Evolutionary conservation across 2,888 invertebrate genomes (phyloP).

Genomic region (Oligia strigilis): DNA sequence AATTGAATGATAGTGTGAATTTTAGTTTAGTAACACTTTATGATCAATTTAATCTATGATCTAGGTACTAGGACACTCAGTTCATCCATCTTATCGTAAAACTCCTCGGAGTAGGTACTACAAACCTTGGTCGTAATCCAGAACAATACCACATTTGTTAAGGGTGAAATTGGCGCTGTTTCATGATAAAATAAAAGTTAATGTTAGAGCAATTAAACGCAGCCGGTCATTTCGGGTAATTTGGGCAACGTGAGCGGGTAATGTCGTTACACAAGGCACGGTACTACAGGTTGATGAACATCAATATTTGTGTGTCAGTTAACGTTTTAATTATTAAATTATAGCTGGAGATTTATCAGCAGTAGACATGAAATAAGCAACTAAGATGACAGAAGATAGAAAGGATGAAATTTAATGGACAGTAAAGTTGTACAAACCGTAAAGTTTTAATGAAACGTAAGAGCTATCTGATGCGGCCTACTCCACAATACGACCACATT

Average conservation of each 20-base stretch:
- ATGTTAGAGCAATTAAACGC: constrained; percentile 65
- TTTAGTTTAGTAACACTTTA: background rate
- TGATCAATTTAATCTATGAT: background rate
- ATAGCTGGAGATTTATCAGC: constrained; percentile 16
- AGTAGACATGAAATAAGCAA: constrained; percentile 10
- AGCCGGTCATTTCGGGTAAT: constrained; percentile 58
- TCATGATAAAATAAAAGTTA: constrained; percentile 66
- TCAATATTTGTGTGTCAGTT: constrained; percentile 30
- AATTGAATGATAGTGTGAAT: background rate
- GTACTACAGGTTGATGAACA: constrained; percentile 52
- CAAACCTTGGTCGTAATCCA: constrained; percentile 12
- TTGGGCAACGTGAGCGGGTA: constrained; percentile 40
- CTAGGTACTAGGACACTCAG: background rate
- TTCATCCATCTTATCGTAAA: background rate
- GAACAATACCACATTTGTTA: constrained; percentile 37
- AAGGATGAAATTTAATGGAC: constrained; percentile 11
- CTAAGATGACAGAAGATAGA: constrained; percentile 19
- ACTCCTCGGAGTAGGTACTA: background rate
- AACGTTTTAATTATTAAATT: constrained; percentile 15
- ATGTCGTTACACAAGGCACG: constrained; percentile 47
- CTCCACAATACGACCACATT: constrained; percentile 26
- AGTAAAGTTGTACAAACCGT: constrained; percentile 32
- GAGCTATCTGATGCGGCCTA: constrained; percentile 21
- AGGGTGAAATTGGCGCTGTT: constrained; percentile 52
- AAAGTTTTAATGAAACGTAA: constrained; percentile 49